These are phyloP conservation scores for Sebastes melanostomus DNA, from an alignment of 2,797 vertebrate genomes.

Conservation along the genomic window DNA sequence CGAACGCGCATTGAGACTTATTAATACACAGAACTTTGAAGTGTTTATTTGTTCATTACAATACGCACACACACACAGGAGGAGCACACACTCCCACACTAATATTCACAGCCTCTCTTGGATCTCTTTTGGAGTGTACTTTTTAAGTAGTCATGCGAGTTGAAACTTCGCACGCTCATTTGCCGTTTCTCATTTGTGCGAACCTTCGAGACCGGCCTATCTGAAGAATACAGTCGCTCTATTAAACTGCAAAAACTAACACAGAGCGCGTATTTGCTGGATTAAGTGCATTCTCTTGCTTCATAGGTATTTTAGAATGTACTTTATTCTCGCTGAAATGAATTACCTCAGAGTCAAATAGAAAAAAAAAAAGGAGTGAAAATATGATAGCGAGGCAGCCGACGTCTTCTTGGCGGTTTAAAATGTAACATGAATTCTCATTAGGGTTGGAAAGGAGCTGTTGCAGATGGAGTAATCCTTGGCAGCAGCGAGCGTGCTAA, in stretches of 20 bases:
- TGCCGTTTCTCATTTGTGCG: conserved; percentile 58
- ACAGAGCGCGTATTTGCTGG: conserved; percentile 39
- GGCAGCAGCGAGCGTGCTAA: conserved; percentile 53
- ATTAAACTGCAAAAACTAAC: conserved; percentile 56
- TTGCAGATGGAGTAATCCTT: conserved; percentile 70
- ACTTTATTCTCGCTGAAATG: conserved; percentile 47
- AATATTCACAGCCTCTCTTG: conserved; percentile 41
- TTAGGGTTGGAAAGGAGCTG: conserved; percentile 56
- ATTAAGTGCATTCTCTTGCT: conserved; percentile 68
- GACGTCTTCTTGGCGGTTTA: conserved; percentile 44
- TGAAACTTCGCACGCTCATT: conserved; percentile 60
- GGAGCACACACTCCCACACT: conserved; percentile 10
- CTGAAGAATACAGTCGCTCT: conserved; percentile 57
- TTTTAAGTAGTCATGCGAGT: conserved; percentile 52
- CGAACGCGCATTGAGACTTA: conserved; percentile 10
- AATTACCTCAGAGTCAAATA: conserved; percentile 57
- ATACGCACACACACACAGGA: neutral
- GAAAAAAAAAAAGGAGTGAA: conserved; percentile 29
- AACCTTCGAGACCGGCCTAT: conserved; percentile 44
- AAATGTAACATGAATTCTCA: conserved; percentile 71
- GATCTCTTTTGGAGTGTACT: conserved; percentile 44
- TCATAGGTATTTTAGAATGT: conserved; percentile 51
- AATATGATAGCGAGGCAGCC: conserved; percentile 47
- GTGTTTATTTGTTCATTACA: conserved; percentile 39
- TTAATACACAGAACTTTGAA: conserved; percentile 31